These are phyloP conservation scores for Herminia tarsipennalis DNA, from an alignment of 2,888 invertebrate genomes.

Conservation along the genomic window DNA sequence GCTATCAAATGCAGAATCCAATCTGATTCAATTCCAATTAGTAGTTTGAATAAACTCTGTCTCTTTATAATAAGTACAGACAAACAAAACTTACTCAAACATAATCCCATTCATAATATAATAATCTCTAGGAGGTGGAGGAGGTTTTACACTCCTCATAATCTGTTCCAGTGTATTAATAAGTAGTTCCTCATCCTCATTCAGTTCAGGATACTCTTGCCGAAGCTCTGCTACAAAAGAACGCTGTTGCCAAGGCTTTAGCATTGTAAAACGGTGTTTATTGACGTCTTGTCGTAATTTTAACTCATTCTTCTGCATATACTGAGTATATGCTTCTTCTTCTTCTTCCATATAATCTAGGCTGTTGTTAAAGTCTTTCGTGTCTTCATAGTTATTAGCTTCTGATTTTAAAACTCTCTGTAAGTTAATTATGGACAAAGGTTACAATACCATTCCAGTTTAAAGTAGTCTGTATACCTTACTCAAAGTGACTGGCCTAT, in stretches of 20 bases:
- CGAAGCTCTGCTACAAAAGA: slow-evolving; percentile 65
- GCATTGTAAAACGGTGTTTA: slow-evolving; percentile 32
- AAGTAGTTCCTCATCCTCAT: slow-evolving; percentile 51
- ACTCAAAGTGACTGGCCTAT: no score
- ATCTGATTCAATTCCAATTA: no score
- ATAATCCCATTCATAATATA: slow-evolving; percentile 53
- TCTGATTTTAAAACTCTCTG: slow-evolving; percentile 12
- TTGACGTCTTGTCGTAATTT: neutral
- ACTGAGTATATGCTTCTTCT: no score
- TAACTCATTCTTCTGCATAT: slow-evolving; percentile 1
- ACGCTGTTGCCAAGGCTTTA: slow-evolving; percentile 42
- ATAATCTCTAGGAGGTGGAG: slow-evolving; percentile 56
- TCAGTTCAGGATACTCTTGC: slow-evolving; percentile 57
- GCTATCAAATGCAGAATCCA: no score
- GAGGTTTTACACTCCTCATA: slow-evolving; percentile 62
- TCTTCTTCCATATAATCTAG: no score
- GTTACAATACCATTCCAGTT: neutral
- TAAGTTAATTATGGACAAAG: neutral
- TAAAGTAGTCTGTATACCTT: no score
- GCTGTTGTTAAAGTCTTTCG: slow-evolving; percentile 2
- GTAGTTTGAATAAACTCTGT: no score
- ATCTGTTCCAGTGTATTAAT: slow-evolving; percentile 59
- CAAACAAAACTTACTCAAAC: slow-evolving; percentile 69
- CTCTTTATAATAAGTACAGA: no score
- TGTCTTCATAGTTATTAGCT: neutral